Conservation (phyloP, 2,888 invertebrate species). For the Sericinus montela region DNA sequence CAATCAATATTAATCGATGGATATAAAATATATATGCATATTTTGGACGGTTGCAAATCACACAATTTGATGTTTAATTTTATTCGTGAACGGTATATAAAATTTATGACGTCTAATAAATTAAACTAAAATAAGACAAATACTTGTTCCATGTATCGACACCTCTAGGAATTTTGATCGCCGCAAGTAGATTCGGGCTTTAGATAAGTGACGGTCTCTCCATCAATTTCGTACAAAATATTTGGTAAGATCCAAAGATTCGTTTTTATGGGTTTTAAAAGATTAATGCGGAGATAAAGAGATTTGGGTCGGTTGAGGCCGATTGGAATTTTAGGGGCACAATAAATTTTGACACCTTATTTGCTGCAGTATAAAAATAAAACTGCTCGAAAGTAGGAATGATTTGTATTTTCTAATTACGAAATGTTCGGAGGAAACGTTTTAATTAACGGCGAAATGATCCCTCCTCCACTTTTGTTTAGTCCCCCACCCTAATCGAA, state of each 20-base stretch:
- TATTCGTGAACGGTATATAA: no score
- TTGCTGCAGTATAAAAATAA: constrained; percentile 29
- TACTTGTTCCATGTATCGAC: constrained; percentile 67
- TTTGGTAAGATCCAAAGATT: constrained; percentile 71
- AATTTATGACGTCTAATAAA: no score
- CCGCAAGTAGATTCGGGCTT: constrained; percentile 55
- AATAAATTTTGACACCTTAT: constrained; percentile 66
- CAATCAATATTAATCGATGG: no score
- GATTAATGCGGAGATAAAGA: constrained; percentile 72
- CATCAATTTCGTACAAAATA: constrained; percentile 76
- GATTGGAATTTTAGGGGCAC: constrained; percentile 53
- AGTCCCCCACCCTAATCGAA: constrained; percentile 31
- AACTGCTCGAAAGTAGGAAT: constrained; percentile 17
- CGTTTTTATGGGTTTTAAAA: constrained; percentile 67
- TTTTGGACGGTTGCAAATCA: no score
- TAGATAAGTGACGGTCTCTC: constrained; percentile 64
- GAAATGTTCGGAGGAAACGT: constrained; percentile 16
- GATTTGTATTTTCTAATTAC: constrained; percentile 16
- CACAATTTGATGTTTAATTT: no score
- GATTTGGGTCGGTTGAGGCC: constrained; percentile 60
- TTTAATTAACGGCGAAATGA: constrained; percentile 28
- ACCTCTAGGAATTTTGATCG: constrained; percentile 77
- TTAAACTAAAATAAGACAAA: constrained; percentile 37
- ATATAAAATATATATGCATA: no score
- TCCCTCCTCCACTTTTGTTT: constrained; percentile 28